Evolutionary conservation across 2,888 invertebrate genomes (phyloP).

Genomic region (Tryphoninae sp.): DNA sequence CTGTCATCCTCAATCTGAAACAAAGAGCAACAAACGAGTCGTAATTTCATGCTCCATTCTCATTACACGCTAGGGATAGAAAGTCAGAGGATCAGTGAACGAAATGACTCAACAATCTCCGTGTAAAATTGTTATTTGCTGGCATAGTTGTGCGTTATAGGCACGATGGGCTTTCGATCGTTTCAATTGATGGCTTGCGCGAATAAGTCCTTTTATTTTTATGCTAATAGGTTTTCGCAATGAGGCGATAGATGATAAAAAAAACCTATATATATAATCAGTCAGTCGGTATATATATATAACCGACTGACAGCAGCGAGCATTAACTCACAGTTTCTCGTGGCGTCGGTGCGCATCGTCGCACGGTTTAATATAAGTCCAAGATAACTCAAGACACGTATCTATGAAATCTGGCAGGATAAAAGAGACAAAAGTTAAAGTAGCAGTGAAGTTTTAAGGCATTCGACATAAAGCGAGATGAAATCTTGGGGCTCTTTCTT

Average conservation of each 20-base stretch:
- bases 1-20: conserved; percentile 44
- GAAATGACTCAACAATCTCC: too few relatives aligned
- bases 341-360: conserved; percentile 23
- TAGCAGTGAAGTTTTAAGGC: conserved; percentile 74
- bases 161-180: too few relatives aligned
- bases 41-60: not conserved
- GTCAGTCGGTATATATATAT: not conserved
- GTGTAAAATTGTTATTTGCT: too few relatives aligned
- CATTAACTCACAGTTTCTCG: conserved; percentile 14
- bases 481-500: conserved; percentile 57
- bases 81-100: too few relatives aligned
- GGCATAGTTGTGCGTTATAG: too few relatives aligned
- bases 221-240: not conserved
- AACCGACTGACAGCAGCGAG: conserved; percentile 12
- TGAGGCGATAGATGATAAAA: not conserved
- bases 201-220: not conserved
- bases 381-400: conserved; percentile 55
- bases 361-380: conserved; percentile 54
- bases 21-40: conserved; percentile 9
- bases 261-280: not conserved
- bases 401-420: conserved; percentile 43
- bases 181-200: too few relatives aligned
- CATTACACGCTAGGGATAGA: not conserved
- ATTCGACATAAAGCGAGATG: conserved; percentile 73
- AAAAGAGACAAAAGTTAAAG: conserved; percentile 73